Conservation (phyloP, 2,797 vertebrate species). For the Triplophysa bombifrons region DNA sequence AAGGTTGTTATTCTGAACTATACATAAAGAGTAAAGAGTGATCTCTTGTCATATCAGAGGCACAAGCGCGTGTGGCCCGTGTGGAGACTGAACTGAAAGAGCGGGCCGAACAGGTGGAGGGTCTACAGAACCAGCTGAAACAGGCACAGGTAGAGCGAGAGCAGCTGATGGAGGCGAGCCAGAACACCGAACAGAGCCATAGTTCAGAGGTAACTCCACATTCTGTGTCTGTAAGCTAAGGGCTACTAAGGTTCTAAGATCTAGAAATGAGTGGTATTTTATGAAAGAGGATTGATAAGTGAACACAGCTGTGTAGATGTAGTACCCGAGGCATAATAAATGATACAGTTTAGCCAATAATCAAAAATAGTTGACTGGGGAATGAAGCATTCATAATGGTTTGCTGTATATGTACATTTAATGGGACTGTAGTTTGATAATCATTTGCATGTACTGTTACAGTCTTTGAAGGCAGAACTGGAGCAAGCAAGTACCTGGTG, state of each 20-base stretch:
- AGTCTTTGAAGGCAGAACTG: conserved; percentile 36
- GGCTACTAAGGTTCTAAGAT: not conserved
- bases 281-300: too few species aligned
- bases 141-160: conserved; percentile 78
- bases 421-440: not conserved
- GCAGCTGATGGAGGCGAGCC: conserved; percentile 84
- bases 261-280: too few species aligned
- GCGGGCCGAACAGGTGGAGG: conserved; percentile 75
- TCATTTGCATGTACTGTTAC: conserved; percentile 8
- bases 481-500: conserved; percentile 40
- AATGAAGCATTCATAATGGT: not conserved
- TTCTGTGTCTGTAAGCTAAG: not conserved
- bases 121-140: conserved; percentile 77
- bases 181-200: conserved; percentile 69
- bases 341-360: too few species aligned
- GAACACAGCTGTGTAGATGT: too few species aligned
- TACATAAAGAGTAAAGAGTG: too few species aligned
- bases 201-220: conserved; percentile 10
- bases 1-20: too few species aligned
- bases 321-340: too few species aligned
- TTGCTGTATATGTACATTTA: not conserved
- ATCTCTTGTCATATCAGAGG: conserved; percentile 70
- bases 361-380: too few species aligned
- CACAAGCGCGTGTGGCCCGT: conserved; percentile 75
- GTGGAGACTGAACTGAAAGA: conserved; percentile 80